Evolutionary conservation across 2,888 invertebrate genomes (phyloP), one percentile per base, ranked within the genome.

Genomic region (Agonopterix heracliana): DNA sequence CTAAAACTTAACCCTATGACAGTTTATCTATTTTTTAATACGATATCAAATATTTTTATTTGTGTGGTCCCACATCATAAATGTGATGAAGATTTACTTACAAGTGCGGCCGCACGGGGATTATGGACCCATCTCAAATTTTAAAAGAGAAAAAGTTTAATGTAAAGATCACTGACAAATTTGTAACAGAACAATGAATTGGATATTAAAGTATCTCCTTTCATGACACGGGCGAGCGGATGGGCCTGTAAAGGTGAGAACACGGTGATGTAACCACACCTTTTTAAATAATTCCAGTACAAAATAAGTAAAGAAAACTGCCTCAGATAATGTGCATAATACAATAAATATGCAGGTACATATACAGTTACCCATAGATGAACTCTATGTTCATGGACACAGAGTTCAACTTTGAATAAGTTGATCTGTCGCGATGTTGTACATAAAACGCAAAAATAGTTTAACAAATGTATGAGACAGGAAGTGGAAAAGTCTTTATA

Each of bases 151-250:
- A 86, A 87, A 85, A 83, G 81, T 84, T 84, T 78, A 78, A 83
- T 87, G 83, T 85, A 75, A 86, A 86, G 87, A 88, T 88, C 87
- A 81, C 86, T 88, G 86, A 88, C 87, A 87, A 87, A 87, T 88
- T 88, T 88, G 86, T 87, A 86, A 87, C 88, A 87, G 86, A 85
- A 87, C 87, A 88, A 87, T 87, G 87, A 86, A 79, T 87, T 78
- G 84, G 86, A 85, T 84, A 85, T 86, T 82, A 85, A 83, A 83
- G 85, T 86, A 87, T 88, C 86, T 68, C 67, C 75, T 88, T 88
- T 83, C 87, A 78, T 81, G 88, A 83, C 80, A 80, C 81, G 79
- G 81, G 75, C 78, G 73, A 84, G 77, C 81, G 83, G 83, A 83
- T 82, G 80, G 73, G 74, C 59, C 59, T 56, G 55, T 80, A 62